These are phyloP conservation scores for Hydrophis major DNA, from an alignment of 2,797 vertebrate species.

Conservation along the genomic window DNA sequence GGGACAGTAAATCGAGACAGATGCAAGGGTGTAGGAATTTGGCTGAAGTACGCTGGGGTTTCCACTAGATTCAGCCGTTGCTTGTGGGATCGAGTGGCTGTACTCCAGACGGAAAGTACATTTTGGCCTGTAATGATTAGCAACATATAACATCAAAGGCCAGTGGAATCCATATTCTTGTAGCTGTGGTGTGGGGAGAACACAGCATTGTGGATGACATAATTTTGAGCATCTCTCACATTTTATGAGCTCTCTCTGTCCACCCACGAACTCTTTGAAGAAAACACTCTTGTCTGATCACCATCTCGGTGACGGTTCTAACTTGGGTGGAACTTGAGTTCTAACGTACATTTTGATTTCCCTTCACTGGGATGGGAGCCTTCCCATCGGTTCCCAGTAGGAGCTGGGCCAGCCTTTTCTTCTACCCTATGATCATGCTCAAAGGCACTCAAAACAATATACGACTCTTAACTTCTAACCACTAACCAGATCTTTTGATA, in stretches of 20 bases:
- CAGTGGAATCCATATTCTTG: neutral
- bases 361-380: neutral
- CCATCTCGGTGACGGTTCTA: neutral
- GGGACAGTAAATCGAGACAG: neutral
- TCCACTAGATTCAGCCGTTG: neutral
- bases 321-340: neutral
- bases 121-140: slow-evolving; percentile 22
- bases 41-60: neutral
- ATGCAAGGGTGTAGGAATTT: neutral
- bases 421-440: neutral
- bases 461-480: neutral
- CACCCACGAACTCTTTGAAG: neutral
- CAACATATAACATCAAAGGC: neutral
- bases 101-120: slow-evolving; percentile 22
- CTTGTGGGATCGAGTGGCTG: neutral
- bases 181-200: neutral
- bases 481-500: neutral
- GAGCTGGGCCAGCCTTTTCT: neutral
- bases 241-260: neutral
- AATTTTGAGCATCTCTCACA: neutral
- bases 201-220: too few species aligned
- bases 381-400: neutral
- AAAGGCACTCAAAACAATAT: neutral
- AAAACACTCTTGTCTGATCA: too few species aligned
- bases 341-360: neutral